Percentiles rank a stretch among this genome's conserved stretches.
These are phyloP conservation scores for Danio albolineatus DNA, from an alignment of 2,797 vertebrate species.

Conservation along the genomic window DNA sequence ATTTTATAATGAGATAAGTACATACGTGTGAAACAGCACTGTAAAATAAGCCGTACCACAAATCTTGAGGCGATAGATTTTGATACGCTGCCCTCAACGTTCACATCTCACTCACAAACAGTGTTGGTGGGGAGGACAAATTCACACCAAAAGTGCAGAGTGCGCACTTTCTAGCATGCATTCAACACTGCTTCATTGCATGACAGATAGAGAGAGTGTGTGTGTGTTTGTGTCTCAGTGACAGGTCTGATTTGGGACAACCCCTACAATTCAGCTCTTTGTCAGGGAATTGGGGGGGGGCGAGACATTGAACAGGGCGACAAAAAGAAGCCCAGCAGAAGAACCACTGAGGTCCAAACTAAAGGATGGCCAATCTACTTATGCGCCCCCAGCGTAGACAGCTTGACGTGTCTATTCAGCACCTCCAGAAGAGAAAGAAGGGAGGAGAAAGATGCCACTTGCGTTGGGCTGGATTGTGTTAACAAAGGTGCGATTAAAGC, in stretches of 20 bases:
- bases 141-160: slow-evolving; percentile 57
- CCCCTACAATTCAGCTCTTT: slow-evolving; percentile 83
- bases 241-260: slow-evolving; percentile 82
- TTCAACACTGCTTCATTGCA: slow-evolving; percentile 31
- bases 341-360: slow-evolving; percentile 80
- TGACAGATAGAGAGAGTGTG: slow-evolving; percentile 25
- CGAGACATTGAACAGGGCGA: slow-evolving; percentile 82
- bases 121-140: slow-evolving; percentile 72
- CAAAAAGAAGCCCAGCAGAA: slow-evolving; percentile 83
- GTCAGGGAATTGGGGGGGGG: slow-evolving; percentile 66
- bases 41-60: background rate
- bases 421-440: slow-evolving; percentile 69
- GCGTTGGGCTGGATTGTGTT: background rate
- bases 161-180: slow-evolving; percentile 60
- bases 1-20: too few species aligned
- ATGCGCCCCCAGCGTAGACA: slow-evolving; percentile 83
- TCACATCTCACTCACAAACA: slow-evolving; percentile 63
- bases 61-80: slow-evolving; percentile 54
- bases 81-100: background rate
- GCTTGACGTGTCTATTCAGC: slow-evolving; percentile 88
- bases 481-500: slow-evolving; percentile 16
- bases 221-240: slow-evolving; percentile 71
- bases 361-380: slow-evolving; percentile 85
- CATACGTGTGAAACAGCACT: too few species aligned
- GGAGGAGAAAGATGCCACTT: slow-evolving; percentile 47